Evolutionary conservation across 2,888 invertebrate species (phyloP).

Genomic region (Microchrysa polita): DNA sequence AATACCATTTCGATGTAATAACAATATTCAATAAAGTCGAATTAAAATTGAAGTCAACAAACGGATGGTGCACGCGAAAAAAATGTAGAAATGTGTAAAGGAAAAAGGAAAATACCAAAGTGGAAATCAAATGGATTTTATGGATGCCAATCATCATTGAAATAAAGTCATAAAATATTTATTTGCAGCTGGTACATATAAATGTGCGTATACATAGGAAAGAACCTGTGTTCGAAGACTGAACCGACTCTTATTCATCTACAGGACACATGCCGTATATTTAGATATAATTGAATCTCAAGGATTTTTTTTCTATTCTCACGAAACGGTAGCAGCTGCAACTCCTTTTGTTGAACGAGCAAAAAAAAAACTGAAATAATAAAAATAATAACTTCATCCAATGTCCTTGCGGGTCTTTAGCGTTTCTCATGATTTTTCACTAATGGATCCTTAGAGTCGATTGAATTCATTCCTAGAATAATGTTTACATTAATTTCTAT

Average conservation of each 20-base stretch:
- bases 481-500: not conserved
- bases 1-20: not conserved
- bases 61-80: not conserved
- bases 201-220: too few species aligned
- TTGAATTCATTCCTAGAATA: not conserved
- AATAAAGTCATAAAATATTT: conserved; percentile 34
- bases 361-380: too few species aligned
- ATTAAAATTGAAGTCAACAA: conserved; percentile 9
- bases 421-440: not conserved
- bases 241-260: conserved; percentile 2
- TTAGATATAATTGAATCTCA: conserved; percentile 33
- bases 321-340: too few species aligned
- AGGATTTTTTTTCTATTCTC: not conserved
- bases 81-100: not conserved
- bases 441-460: not conserved
- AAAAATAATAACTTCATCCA: too few species aligned
- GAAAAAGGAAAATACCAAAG: conserved; percentile 5
- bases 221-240: too few species aligned
- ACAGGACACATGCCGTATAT: conserved; percentile 9
- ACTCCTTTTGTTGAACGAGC: too few species aligned
- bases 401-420: not conserved
- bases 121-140: conserved; percentile 21
- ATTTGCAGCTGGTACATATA: conserved; percentile 31
- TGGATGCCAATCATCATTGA: conserved; percentile 35
- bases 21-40: conserved; percentile 14